A percentile compares a stretch with the other conserved stretches of the same genome.
phyloP scores from a whole-genome alignment of 2,797 vertebrate genomes.

The Sebastes umbrosus region DNA sequence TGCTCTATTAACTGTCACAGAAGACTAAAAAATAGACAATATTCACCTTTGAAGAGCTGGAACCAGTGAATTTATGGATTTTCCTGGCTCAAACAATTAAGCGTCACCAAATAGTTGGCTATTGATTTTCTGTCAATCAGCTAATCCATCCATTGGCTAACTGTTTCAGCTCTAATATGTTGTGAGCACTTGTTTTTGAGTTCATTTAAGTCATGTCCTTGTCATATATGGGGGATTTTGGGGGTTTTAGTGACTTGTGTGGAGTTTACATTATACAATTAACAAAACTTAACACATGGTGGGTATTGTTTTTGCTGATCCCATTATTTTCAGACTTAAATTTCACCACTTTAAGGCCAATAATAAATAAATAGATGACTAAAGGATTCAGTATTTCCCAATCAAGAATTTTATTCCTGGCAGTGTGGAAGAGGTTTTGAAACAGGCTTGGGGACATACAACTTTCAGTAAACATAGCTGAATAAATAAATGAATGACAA shows the following conservation, averaged over 20 bases:
- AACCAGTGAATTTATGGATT: background rate
- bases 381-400: background rate
- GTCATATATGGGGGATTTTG: too few relatives aligned
- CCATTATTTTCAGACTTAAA: background rate
- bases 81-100: background rate
- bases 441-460: background rate
- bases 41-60: background rate
- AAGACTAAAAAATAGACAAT: background rate
- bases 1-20: background rate
- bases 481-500: background rate
- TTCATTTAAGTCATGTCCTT: background rate
- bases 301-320: background rate
- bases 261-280: background rate
- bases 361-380: background rate
- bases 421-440: background rate
- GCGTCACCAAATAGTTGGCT: background rate
- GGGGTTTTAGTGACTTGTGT: background rate
- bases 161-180: background rate
- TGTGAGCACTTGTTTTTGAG: background rate
- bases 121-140: background rate
- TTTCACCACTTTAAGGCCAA: background rate
- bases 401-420: background rate
- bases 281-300: background rate
- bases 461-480: background rate
- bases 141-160: background rate